Evolutionary conservation across 2,113 vertebrate genomes (phyloP).

Genomic region (Promerops cafer): DNA sequence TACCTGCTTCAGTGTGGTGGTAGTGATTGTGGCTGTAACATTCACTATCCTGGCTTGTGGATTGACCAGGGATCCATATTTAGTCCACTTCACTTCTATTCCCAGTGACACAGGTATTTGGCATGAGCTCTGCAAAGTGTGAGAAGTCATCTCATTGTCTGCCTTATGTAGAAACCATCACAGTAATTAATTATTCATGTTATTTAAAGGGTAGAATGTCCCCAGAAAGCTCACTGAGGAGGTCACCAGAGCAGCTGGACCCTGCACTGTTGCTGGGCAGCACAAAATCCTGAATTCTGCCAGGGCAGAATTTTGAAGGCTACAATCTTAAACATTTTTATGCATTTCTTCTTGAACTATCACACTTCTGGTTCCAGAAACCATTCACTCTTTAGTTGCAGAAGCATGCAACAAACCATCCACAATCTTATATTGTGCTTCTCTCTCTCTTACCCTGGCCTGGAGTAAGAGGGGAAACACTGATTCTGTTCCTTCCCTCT

Average conservation of each 20-base stretch:
- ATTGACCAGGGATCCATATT: constrained; percentile 86
- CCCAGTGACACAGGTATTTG: constrained; percentile 81
- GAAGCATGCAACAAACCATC: background rate
- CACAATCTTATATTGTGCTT: background rate
- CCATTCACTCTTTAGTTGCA: background rate
- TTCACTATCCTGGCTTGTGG: constrained; percentile 87
- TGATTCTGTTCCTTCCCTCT: background rate
- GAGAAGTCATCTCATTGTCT: background rate
- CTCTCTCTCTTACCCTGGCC: background rate
- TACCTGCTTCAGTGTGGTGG: constrained; percentile 54
- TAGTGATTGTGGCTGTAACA: constrained; percentile 69
- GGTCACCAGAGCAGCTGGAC: background rate
- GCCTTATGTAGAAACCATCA: background rate
- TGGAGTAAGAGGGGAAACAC: background rate
- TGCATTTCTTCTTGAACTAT: background rate
- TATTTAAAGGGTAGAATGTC: background rate
- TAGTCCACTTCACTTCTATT: constrained; percentile 88
- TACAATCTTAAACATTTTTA: background rate
- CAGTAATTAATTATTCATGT: background rate
- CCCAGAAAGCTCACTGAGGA: background rate
- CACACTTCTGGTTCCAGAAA: background rate
- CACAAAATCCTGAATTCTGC: background rate
- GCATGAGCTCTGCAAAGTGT: constrained; percentile 70
- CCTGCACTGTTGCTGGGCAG: background rate
- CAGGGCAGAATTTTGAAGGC: background rate